phyloP scores from a whole-genome alignment of 37 sponge, comb jelly and placozoan species.

The Cladorhizidae sp. region DNA sequence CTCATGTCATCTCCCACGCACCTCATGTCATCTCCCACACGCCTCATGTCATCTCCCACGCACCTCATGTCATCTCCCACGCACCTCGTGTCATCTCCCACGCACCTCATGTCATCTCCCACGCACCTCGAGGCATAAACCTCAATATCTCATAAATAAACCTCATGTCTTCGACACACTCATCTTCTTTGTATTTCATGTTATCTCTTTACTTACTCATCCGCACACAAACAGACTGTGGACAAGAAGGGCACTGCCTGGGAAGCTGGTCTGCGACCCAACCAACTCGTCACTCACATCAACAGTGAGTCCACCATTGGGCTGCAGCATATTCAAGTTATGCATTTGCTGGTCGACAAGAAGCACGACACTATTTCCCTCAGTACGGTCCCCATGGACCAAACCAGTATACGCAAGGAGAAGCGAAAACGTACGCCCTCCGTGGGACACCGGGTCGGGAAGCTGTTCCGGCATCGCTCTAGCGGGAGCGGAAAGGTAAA shows the following conservation, averaged over 20 bases:
- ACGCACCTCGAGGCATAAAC: too few relatives aligned
- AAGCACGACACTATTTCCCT: conserved; percentile 28
- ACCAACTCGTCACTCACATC: conserved; percentile 83
- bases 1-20: too few relatives aligned
- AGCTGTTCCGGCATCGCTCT: conserved; percentile 56
- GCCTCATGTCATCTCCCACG: too few relatives aligned
- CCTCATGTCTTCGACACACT: too few relatives aligned
- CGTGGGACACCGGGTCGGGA: conserved; percentile 69
- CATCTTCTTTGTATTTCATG: too few relatives aligned
- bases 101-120: too few relatives aligned
- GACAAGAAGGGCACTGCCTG: conserved; percentile 78
- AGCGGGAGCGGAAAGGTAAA: conserved; percentile 45
- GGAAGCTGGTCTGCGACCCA: conserved; percentile 78
- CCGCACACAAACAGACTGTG: conserved; percentile 43
- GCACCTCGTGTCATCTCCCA: too few relatives aligned
- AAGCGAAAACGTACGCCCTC: conserved; percentile 44
- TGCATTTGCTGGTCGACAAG: conserved; percentile 59
- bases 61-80: too few relatives aligned
- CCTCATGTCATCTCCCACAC: too few relatives aligned
- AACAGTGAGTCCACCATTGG: conserved; percentile 88
- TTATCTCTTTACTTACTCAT: neutral
- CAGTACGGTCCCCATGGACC: conserved; percentile 76
- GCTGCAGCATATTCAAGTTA: conserved; percentile 79
- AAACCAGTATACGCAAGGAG: conserved; percentile 82
- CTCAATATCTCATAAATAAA: too few relatives aligned